Evolutionary conservation across 2,113 vertebrate species (phyloP), one percentile per base, ranked within the genome.

Genomic region (Syngnathus floridae): DNA sequence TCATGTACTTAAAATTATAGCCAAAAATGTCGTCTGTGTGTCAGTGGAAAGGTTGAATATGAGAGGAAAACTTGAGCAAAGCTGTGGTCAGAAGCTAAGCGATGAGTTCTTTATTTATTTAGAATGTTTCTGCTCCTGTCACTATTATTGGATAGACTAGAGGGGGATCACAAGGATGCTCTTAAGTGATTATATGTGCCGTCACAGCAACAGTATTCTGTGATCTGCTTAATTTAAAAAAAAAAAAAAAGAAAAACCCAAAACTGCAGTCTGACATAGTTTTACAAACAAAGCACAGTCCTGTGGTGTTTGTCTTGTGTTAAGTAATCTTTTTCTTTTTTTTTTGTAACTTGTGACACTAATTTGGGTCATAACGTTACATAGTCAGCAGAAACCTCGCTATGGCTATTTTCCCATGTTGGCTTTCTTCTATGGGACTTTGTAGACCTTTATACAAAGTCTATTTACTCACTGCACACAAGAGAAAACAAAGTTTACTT

Each of bases 21-120:
- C 26, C 26, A 26, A 26, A 26, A 2, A 31, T 31, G 26, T 31
- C 26, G 64, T 57, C 8, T 56, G 36, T 56, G 36, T 77, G 70
- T 80, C 36, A 46, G 46, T 70, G 67, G 72, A 76, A 72, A 75
- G 31, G 26, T 17, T 66, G 61, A 72, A 55, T 63, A 61, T 69
- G 80, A n/a, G 59, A 81, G 65, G 79, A 72, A 74, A 52, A 40
- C 57, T 57, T 64, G 64, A 71, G 76, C 72, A 84, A 80, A 80
- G 38, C 74, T 74, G 35, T 67, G 66, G 78, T 64, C 46, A 61
- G 66, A 66, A 35, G 58, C 58, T 69, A 51, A 62, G 38, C 51
- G 38, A 55, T 52, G 41, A 66, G 40, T 31, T 71, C 69, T 71
- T 57, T 31, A 31, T 3, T 31, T 31, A 31, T 31, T 59, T 45